A percentile compares a stretch with the other conserved stretches of the same genome.
Evolutionary conservation across 2,797 vertebrate genomes (phyloP).

Genomic region (Tapera naevia): DNA sequence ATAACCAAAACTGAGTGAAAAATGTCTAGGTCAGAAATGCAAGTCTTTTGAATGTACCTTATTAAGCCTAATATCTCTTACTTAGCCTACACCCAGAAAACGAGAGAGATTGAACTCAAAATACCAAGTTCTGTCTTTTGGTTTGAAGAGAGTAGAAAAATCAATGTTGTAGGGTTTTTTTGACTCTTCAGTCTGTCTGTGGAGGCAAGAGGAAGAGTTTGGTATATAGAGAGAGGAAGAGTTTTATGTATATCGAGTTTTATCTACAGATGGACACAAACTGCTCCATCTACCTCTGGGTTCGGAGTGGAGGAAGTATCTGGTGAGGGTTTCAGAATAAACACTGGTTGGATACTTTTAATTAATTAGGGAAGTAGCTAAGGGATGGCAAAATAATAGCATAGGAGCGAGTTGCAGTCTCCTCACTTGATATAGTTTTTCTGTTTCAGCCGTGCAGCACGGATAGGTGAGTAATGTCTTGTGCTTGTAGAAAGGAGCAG

Average conservation of each 20-base stretch:
- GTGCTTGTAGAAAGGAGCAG: neutral
- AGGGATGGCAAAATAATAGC: neutral
- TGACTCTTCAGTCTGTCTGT: neutral
- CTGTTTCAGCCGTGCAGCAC: neutral
- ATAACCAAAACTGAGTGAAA: neutral
- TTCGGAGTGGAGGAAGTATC: neutral
- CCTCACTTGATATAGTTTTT: neutral
- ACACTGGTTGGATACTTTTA: neutral
- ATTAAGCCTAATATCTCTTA: neutral
- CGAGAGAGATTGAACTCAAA: fast-evolving
- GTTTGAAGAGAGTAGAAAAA: neutral
- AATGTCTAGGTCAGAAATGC: neutral
- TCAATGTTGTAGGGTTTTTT: neutral
- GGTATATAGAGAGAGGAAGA: neutral
- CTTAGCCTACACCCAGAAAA: neutral
- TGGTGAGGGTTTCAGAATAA: neutral
- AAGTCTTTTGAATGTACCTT: neutral
- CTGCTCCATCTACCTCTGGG: neutral
- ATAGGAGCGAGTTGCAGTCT: neutral
- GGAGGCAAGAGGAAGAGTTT: neutral
- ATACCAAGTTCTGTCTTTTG: neutral
- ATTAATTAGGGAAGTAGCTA: slow-evolving; percentile 2
- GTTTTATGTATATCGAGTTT: neutral
- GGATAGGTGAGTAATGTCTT: neutral
- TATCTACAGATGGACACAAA: neutral